phyloP scores from a whole-genome alignment of 2,797 vertebrate genomes.

The Anniella stebbinsi region DNA sequence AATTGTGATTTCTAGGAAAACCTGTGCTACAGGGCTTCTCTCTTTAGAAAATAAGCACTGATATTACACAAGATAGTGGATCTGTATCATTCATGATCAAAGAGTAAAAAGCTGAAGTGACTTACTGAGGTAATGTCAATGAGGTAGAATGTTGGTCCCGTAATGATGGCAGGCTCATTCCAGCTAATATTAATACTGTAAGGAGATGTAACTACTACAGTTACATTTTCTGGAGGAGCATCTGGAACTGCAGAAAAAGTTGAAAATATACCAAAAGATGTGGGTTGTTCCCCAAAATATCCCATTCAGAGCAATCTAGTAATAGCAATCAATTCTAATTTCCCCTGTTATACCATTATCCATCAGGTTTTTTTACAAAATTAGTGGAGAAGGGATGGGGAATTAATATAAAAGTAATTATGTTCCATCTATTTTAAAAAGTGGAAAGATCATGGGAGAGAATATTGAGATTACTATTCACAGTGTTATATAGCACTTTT shows the following conservation, averaged over 20 bases:
- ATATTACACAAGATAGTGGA: not conserved
- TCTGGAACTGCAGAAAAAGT: conserved; percentile 87
- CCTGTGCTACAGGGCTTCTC: not conserved
- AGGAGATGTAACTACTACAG: conserved; percentile 83
- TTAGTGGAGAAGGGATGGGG: not conserved
- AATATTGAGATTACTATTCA: not conserved
- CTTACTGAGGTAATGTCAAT: conserved; percentile 86
- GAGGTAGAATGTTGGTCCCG: conserved; percentile 93
- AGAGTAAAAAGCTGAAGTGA: conserved; percentile 33
- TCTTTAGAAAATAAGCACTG: not conserved
- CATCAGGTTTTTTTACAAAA: not conserved
- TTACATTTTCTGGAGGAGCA: conserved; percentile 86
- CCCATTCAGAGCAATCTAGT: conserved; percentile 2
- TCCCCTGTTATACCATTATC: not conserved
- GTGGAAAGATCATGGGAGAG: not conserved
- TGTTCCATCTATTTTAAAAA: not conserved
- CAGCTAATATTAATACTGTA: conserved; percentile 87
- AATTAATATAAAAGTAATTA: not conserved
- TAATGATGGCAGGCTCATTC: conserved; percentile 87
- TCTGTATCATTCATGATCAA: not conserved
- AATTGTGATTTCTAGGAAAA: not conserved
- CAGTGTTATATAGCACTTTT: not conserved
- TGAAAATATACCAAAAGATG: conserved; percentile 16
- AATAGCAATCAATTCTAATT: not conserved
- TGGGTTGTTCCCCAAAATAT: conserved; percentile 11